phyloP scores from a whole-genome alignment of 2,797 vertebrate genomes.

The Pipistrellus nathusii region DNA sequence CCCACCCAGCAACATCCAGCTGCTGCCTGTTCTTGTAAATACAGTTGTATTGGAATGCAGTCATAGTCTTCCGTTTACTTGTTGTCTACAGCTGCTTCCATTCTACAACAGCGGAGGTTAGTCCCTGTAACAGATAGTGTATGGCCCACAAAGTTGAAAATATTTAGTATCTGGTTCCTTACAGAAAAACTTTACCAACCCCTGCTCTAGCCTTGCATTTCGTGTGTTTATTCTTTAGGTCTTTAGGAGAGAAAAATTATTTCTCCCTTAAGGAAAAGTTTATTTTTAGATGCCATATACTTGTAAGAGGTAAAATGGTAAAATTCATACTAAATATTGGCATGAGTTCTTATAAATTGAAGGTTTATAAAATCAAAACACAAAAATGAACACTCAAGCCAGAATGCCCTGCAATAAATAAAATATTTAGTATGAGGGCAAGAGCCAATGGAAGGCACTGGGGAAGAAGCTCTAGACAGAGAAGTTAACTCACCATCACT shows the following conservation, averaged over 20 bases:
- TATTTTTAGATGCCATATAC: not conserved
- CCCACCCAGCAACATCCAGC: not conserved
- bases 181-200: not conserved
- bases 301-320: not conserved
- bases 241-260: not conserved
- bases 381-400: not conserved
- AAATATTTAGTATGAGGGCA: not conserved
- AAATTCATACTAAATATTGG: not conserved
- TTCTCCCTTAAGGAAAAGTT: slow-evolving; percentile 14
- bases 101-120: not conserved
- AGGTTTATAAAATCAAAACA: slow-evolving; percentile 44
- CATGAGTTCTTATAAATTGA: not conserved
- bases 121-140: not conserved
- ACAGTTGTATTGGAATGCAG: slow-evolving; percentile 55
- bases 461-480: not conserved
- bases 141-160: not conserved
- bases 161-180: not conserved
- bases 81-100: not conserved
- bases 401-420: not conserved
- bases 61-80: not conserved
- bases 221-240: not conserved
- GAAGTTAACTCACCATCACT: not conserved
- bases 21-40: slow-evolving; percentile 39
- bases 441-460: not conserved
- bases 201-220: not conserved